Evolutionary conservation across 1,140 invertebrate species (phyloP).

Genomic region (Spodoptera litura): DNA sequence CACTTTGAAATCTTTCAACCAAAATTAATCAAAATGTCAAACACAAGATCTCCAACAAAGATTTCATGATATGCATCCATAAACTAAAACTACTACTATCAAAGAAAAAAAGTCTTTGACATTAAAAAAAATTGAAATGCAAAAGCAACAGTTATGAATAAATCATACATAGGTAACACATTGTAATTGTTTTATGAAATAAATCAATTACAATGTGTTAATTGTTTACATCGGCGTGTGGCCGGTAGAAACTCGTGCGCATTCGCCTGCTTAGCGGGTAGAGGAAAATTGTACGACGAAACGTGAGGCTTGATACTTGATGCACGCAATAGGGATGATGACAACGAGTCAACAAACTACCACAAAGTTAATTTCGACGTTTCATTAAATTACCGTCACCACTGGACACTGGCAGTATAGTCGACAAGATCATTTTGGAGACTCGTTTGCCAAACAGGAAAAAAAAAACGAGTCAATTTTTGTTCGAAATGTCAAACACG

Average conservation of each 20-base stretch:
- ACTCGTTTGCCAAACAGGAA: too few species aligned
- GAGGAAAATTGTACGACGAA: slow-evolving; percentile 31
- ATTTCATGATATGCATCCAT: background rate
- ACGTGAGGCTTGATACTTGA: slow-evolving; percentile 12
- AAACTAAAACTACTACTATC: background rate
- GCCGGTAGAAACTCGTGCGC: slow-evolving; percentile 45
- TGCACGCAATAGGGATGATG: background rate
- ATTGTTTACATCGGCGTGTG: slow-evolving; percentile 44
- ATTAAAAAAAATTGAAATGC: slow-evolving; percentile 19
- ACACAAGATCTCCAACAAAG: background rate
- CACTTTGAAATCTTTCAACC: too few species aligned
- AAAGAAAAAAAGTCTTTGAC: slow-evolving; percentile 30
- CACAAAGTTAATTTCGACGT: too few species aligned
- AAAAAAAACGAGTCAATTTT: background rate
- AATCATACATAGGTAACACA: background rate
- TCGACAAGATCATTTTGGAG: too few species aligned
- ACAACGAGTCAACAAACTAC: background rate
- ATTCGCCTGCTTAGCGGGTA: slow-evolving; percentile 35
- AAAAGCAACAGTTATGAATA: slow-evolving; percentile 40
- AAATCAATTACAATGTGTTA: slow-evolving; percentile 48
- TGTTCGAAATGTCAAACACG: too few species aligned
- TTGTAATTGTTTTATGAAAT: slow-evolving; percentile 37
- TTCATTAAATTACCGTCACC: too few species aligned
- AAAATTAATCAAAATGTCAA: too few species aligned
- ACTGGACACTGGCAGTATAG: too few species aligned